Conservation (phyloP, 2,113 vertebrate genomes). For the Sprattus sprattus region DNA sequence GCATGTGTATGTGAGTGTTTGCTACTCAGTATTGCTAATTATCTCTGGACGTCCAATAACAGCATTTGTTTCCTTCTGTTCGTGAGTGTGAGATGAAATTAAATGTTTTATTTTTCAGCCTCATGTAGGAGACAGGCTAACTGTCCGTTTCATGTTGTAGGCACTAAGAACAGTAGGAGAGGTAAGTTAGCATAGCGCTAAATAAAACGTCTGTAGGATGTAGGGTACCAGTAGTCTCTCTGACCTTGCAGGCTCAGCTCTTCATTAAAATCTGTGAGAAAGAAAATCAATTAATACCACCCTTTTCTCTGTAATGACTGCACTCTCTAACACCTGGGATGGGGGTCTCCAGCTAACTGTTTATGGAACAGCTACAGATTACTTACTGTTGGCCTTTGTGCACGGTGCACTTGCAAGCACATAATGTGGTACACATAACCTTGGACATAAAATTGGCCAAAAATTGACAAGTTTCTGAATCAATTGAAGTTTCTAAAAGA, state of each 20-base stretch:
- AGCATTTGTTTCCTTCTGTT: not conserved
- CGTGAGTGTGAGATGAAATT: not conserved
- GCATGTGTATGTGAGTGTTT: not conserved
- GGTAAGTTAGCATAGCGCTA: conserved; percentile 57
- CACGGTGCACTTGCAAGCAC: not conserved
- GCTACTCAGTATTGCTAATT: not conserved
- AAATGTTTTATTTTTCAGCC: conserved; percentile 14
- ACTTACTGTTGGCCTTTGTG: not conserved
- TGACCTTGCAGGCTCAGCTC: not conserved
- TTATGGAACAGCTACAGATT: not conserved
- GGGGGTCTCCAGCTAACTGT: conserved; percentile 8
- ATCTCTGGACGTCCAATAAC: not conserved
- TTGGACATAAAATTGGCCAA: not conserved
- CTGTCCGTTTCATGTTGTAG: conserved; percentile 68
- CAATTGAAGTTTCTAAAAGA: not conserved
- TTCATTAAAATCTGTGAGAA: not conserved
- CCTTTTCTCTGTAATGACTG: not conserved
- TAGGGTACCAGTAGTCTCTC: not conserved
- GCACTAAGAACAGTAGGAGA: conserved; percentile 68
- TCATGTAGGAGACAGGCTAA: conserved; percentile 45
- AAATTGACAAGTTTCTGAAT: not conserved
- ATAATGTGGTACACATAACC: not conserved
- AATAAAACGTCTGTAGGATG: not conserved
- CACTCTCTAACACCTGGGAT: not conserved
- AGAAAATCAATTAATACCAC: conserved; percentile 12